Evolutionary conservation across 1,140 invertebrate genomes (phyloP).

Genomic region (Arion vulgaris): DNA sequence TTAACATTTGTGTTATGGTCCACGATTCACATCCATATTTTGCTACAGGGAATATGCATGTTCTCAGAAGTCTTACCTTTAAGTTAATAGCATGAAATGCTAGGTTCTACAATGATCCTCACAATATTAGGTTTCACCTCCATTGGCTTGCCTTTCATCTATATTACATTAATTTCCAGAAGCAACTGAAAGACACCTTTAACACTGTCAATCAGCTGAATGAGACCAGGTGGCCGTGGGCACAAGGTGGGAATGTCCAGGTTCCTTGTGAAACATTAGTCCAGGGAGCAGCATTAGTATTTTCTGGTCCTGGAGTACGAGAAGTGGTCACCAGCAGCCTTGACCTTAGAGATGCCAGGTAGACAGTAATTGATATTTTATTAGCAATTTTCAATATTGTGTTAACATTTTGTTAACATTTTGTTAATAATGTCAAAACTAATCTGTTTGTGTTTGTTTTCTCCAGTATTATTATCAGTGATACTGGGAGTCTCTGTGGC

Average conservation of each 20-base stretch:
- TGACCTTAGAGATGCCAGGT: slow-evolving; percentile 71
- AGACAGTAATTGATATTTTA: no score
- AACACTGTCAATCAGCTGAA: slow-evolving; percentile 49
- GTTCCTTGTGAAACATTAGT: slow-evolving; percentile 61
- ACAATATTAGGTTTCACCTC: no score
- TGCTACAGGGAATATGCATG: no score
- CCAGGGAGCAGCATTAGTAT: slow-evolving; percentile 65
- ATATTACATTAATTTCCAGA: slow-evolving; percentile 51
- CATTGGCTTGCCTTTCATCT: no score
- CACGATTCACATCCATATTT: no score
- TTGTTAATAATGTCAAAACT: background rate
- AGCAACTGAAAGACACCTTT: slow-evolving; percentile 70
- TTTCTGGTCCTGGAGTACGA: slow-evolving; percentile 66
- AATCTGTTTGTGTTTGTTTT: background rate
- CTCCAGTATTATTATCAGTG: no score
- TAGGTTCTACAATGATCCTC: no score
- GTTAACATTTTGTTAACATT: background rate
- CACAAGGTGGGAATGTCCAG: slow-evolving; percentile 65
- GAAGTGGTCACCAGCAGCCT: slow-evolving; percentile 66
- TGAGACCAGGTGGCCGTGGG: slow-evolving; percentile 63
- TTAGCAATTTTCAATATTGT: background rate
- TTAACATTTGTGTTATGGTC: no score
- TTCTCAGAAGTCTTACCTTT: no score
- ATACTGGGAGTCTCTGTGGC: no score
- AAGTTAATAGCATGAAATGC: no score